Evolutionary conservation across 2,888 invertebrate genomes (phyloP), one percentile per base, ranked within the genome.

Genomic region (Cryptocheilus praepositus): DNA sequence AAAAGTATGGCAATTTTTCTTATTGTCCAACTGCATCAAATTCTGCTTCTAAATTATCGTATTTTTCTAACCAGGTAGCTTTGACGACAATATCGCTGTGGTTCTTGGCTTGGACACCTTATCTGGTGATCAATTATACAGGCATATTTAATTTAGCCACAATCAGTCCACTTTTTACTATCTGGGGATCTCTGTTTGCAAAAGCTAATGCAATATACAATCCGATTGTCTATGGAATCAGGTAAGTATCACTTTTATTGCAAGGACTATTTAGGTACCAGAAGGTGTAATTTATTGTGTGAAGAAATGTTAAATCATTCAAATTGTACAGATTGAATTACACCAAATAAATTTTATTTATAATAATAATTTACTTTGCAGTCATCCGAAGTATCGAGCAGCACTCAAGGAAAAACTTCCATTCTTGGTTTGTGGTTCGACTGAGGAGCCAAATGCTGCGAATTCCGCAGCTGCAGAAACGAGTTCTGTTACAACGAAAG

Each of bases 171-270:
- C 89, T 96, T 70, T 93, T 93, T 67, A 95, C 96, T 55, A 95
- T 96, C 88, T 95, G 96, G 95, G 95, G 95, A 64, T 96, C 97
- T 21, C 92, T 97, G 73, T 96, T 97, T 86, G 97, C 97, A 70
- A 88, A 90, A 67, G 84, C 91, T 13, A 90, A 90, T 56, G 90
- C 90, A 19, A 89, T 89, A 68, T 91, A 90, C 81, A 91, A 91
- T 83, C 90, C 90, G 1, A 89, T 90, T 76, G 92, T 92, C 7
- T 92, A 92, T 80, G 92, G 91, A 49, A 89, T 92, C 74, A 92
- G 89, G 88, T 88, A 67, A 75, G 82, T 3, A 25, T 36, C 13
- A 36, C 11, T 36, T 2, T 36, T 36, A 36, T 36, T 36, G 36
- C 36, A 36, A 1, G 7, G 11, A 5, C 36, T 1, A 7, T 36